Evolutionary conservation across 2,113 vertebrate genomes (phyloP), one percentile per base, ranked within the genome.

Genomic region (Capra hircus): DNA sequence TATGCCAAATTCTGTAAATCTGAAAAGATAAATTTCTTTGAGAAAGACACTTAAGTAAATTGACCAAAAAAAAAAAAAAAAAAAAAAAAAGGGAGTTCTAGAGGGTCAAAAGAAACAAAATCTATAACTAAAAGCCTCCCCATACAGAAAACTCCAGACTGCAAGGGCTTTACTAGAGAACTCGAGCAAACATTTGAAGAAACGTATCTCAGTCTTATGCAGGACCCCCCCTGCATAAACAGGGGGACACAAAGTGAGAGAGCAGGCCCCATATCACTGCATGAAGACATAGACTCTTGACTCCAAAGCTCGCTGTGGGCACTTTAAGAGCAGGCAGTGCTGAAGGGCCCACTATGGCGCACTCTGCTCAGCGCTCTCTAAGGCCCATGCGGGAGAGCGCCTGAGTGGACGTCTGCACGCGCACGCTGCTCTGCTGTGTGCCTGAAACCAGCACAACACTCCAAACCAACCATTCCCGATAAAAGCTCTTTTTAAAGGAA

Each of bases 101-200:
- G 27, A 82, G 50, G 16, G 62, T 85, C 27, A 57, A 64, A 91
- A 91, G 59, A 94, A 88, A 80, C 52, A 45, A 50, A 94, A 84
- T 81, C 21, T 36, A 50, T 12, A 19, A 67, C 12, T 25, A 36
- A 83, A 36, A 52, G 33, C 33, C 16, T 25, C 23, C 28, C 16
- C 9, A 62, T 53, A 85, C 28, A 52, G 50, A 89, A 28, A 48
- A 43, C 15, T 43, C 9, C 7, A 60, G 53, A 64, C 25, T 85
- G 36, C 84, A 40, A 27, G 11, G 27, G 40, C 43, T 28, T 84
- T 27, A 21, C 57, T 28, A 50, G 19, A 25, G 36, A 89, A 43
- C 50, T 83, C 74, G 52, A 48, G 2, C 12, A 67, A 30, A 81
- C n/a, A 52, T n/a, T 84, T n/a, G 64, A 25, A 90, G 30, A 87